Evolutionary conservation across 2,888 invertebrate species (phyloP).

Genomic region (Lasiommata megera): DNA sequence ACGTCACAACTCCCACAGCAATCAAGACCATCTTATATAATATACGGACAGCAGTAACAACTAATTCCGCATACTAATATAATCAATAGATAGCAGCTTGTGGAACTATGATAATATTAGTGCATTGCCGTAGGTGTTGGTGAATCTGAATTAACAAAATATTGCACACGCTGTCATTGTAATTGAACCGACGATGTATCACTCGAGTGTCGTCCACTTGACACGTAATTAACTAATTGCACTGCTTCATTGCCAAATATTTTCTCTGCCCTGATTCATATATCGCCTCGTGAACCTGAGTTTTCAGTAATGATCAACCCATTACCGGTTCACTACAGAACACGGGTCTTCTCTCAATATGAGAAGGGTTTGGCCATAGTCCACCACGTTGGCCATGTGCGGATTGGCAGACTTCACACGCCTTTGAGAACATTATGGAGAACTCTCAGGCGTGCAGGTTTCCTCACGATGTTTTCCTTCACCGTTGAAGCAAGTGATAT

Average conservation of each 20-base stretch:
- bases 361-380: too few species aligned
- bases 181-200: neutral
- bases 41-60: neutral
- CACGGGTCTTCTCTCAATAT: too few species aligned
- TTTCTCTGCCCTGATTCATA: neutral
- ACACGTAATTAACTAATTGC: constrained; percentile 1
- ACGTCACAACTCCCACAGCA: neutral
- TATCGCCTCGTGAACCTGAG: too few species aligned
- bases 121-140: too few species aligned
- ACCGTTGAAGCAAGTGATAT: too few species aligned
- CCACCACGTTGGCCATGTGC: too few species aligned
- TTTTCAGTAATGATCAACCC: too few species aligned
- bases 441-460: too few species aligned
- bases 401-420: too few species aligned
- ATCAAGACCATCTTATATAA: neutral
- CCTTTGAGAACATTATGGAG: too few species aligned
- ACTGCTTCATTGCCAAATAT: neutral
- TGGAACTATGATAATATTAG: neutral
- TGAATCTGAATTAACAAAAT: neutral
- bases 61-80: neutral
- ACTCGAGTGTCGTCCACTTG: neutral
- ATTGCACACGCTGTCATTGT: neutral
- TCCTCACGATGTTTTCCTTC: too few species aligned
- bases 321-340: too few species aligned
- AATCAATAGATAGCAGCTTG: neutral